phyloP scores from a whole-genome alignment of 2,113 vertebrate genomes.

The Mystacornis crossleyi region DNA sequence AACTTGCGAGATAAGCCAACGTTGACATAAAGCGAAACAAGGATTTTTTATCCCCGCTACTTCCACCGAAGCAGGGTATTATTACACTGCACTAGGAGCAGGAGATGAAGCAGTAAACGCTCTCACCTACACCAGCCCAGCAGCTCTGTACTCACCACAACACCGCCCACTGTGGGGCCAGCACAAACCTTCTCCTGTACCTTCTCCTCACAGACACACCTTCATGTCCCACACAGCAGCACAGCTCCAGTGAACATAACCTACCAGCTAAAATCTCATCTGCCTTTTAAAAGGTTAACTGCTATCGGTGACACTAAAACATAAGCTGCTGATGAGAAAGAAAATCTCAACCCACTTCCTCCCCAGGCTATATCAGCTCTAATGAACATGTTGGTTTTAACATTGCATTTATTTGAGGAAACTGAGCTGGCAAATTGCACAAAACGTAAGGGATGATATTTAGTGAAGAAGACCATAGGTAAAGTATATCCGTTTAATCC shows the following conservation, averaged over 20 bases:
- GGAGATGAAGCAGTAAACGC: not conserved
- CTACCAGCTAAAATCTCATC: not conserved
- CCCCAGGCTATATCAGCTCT: not conserved
- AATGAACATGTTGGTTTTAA: not conserved
- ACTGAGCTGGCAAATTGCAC: not conserved
- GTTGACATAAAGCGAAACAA: not conserved
- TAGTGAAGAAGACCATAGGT: not conserved
- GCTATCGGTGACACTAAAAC: not conserved
- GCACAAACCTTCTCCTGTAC: not conserved
- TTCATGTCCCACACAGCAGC: fast-evolving
- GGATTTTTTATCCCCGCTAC: not conserved
- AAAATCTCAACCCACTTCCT: not conserved
- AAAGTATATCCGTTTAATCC: not conserved
- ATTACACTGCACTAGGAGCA: not conserved
- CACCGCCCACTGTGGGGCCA: not conserved
- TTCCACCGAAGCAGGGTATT: not conserved
- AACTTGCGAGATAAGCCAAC: not conserved
- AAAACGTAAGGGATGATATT: conserved; percentile 2
- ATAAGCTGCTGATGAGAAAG: not conserved
- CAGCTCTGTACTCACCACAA: not conserved
- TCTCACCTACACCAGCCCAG: not conserved
- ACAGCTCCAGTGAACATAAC: not conserved
- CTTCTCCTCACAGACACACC: not conserved
- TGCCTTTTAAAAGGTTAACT: not conserved
- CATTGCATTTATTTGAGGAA: not conserved